These are phyloP conservation scores for Formica exsecta DNA, from an alignment of 1,140 invertebrate genomes.

Conservation along the genomic window DNA sequence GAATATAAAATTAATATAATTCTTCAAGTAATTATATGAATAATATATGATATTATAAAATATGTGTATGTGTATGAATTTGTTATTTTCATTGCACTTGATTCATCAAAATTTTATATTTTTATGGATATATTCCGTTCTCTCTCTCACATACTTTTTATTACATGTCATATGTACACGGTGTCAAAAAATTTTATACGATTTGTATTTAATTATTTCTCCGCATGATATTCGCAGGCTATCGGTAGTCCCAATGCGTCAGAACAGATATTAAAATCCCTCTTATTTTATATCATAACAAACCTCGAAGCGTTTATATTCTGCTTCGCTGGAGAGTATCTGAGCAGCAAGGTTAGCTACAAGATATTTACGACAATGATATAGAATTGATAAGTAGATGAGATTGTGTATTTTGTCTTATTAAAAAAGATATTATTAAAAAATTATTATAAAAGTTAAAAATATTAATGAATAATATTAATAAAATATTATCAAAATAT, in stretches of 20 bases:
- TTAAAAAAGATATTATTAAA: too few species aligned
- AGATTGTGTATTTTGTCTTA: too few species aligned
- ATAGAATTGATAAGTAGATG: too few species aligned
- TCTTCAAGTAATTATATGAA: background rate
- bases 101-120: background rate
- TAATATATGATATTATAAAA: background rate
- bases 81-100: background rate
- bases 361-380: background rate
- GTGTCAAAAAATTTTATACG: background rate
- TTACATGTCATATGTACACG: background rate
- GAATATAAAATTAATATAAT: background rate
- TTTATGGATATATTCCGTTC: background rate
- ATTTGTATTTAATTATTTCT: background rate
- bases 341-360: conserved; percentile 45
- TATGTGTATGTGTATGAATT: background rate
- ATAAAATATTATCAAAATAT: too few species aligned
- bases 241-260: conserved; percentile 2
- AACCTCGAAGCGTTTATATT: conserved; percentile 69
- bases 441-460: too few species aligned
- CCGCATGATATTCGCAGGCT: conserved; percentile 32
- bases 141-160: background rate
- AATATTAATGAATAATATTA: too few species aligned
- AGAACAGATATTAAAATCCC: conserved; percentile 22
- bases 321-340: conserved; percentile 70
- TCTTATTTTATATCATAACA: conserved; percentile 48